phyloP scores from a whole-genome alignment of 1,140 invertebrate genomes.

The Globodera ellingtonae region DNA sequence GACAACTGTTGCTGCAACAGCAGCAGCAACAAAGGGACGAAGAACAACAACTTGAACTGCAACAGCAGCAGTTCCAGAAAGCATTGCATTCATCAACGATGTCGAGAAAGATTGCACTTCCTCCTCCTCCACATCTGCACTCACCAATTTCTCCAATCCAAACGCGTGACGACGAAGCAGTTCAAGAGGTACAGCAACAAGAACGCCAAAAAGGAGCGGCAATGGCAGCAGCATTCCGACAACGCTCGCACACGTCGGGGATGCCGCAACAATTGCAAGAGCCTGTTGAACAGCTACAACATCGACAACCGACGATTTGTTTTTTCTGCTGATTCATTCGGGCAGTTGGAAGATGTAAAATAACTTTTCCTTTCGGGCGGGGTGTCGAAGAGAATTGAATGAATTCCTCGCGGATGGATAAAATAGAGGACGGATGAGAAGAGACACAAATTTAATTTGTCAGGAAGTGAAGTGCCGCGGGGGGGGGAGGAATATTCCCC shows the following conservation, averaged over 20 bases:
- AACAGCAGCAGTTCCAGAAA: conserved; percentile 2
- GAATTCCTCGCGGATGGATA: conserved; percentile 9
- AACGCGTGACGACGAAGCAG: not conserved
- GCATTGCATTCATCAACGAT: not conserved
- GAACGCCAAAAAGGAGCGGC: too few species aligned
- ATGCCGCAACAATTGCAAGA: not conserved
- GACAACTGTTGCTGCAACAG: conserved; percentile 2
- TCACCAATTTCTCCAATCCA: not conserved
- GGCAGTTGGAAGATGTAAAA: not conserved
- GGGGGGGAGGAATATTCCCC: not conserved
- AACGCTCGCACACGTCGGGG: not conserved
- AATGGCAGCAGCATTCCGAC: not conserved
- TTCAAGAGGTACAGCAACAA: not conserved
- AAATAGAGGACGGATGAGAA: not conserved
- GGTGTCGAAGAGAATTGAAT: conserved; percentile 6
- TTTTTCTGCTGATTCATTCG: too few species aligned
- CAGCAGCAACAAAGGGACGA: not conserved
- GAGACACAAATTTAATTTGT: conserved; percentile 15
- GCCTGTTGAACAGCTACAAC: not conserved
- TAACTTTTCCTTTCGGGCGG: not conserved
- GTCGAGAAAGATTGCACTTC: not conserved
- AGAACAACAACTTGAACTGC: not conserved
- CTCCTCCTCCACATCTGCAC: not conserved
- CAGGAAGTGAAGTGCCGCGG: not conserved
- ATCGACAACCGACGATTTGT: not conserved